phyloP scores from a whole-genome alignment of 2,113 vertebrate species.

The Pleuronectes platessa region DNA sequence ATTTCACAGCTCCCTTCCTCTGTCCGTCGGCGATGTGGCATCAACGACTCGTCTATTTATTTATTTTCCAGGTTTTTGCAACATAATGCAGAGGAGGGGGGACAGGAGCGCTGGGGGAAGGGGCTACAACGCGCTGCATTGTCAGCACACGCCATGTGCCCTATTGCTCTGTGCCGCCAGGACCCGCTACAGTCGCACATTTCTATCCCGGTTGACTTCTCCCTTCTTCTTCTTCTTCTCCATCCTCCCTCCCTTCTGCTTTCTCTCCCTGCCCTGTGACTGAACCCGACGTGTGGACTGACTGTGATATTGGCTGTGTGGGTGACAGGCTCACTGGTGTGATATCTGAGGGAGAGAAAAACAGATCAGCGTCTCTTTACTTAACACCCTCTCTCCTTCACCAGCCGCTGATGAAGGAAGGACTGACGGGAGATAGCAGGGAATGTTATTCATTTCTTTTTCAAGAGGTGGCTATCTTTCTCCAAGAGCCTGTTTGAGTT shows the following conservation, averaged over 20 bases:
- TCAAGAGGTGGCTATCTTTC: conserved; percentile 52
- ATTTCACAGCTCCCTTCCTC: background rate
- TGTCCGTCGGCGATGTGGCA: background rate
- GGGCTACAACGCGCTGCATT: background rate
- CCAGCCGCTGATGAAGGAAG: conserved; percentile 53
- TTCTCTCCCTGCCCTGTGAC: conserved; percentile 58
- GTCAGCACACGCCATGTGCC: conserved; percentile 18
- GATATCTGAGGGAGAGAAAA: conserved; percentile 73
- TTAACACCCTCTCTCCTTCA: conserved; percentile 66
- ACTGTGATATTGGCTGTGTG: conserved; percentile 77
- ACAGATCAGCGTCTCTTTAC: conserved; percentile 74
- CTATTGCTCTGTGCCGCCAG: conserved; percentile 41
- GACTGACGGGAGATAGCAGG: conserved; percentile 38
- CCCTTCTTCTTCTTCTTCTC: conserved; percentile 12
- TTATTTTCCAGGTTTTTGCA: conserved; percentile 19
- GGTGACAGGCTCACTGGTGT: conserved; percentile 73
- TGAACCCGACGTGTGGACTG: conserved; percentile 71
- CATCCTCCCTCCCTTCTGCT: conserved; percentile 34
- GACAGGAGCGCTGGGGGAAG: background rate
- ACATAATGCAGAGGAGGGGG: background rate
- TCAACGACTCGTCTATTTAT: conserved; percentile 7
- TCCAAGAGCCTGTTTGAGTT: conserved; percentile 38
- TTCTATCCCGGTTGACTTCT: conserved; percentile 49
- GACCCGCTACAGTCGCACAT: conserved; percentile 27
- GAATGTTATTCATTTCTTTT: conserved; percentile 65